phyloP scores from a whole-genome alignment of 2,113 vertebrate species.

The Aspidoscelis tigris region DNA sequence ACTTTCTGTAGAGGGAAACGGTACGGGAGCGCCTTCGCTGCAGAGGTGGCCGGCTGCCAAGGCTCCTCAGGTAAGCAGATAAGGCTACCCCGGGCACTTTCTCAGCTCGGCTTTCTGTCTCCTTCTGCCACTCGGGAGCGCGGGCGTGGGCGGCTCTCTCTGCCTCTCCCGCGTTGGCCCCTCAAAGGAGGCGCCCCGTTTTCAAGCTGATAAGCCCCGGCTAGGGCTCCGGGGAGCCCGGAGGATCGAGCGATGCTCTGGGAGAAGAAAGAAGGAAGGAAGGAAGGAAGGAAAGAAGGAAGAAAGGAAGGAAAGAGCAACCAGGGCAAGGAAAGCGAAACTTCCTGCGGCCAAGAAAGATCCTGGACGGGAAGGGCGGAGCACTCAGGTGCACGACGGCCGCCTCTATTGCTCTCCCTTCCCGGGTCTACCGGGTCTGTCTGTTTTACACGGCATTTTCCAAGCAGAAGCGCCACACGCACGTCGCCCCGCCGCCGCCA shows the following conservation, averaged over 20 bases:
- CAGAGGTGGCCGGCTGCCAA: background rate
- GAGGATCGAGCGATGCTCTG: background rate
- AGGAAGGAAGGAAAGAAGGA: too few relatives aligned
- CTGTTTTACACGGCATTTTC: too few relatives aligned
- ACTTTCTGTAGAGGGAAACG: background rate
- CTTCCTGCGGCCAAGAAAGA: too few relatives aligned
- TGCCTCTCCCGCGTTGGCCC: too few relatives aligned
- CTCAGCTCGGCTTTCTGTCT: background rate
- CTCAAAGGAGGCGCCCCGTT: background rate
- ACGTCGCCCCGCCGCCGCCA: background rate
- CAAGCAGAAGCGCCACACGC: too few relatives aligned
- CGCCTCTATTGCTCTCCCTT: background rate
- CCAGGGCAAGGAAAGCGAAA: background rate
- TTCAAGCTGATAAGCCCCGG: background rate
- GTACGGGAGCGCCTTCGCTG: background rate
- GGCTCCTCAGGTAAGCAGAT: slow-evolving; percentile 6
- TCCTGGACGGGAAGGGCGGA: background rate
- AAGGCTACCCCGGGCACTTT: background rate
- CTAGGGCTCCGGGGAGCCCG: background rate
- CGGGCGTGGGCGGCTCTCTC: background rate
- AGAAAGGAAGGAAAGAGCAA: too few relatives aligned
- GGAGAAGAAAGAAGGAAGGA: background rate
- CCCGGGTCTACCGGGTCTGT: background rate
- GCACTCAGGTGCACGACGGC: background rate
- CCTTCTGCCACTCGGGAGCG: background rate